A percentile compares a stretch with the other conserved stretches of the same genome.
Evolutionary conservation across 92 coral and sea anemone species (phyloP).

Genomic region (Zoanthus sansibaricus): DNA sequence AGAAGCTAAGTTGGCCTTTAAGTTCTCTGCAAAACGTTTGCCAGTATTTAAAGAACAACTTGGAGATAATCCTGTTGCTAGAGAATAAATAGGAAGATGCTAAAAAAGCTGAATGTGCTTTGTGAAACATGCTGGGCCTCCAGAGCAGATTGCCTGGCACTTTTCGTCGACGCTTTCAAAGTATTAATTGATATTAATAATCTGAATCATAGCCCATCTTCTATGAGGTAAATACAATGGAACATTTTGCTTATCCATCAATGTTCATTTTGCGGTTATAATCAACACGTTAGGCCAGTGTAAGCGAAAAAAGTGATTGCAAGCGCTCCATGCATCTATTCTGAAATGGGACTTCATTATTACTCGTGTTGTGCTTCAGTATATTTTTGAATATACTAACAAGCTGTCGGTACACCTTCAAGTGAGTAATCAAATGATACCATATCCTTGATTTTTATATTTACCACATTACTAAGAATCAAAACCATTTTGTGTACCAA

Average conservation of each 20-base stretch:
- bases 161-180: constrained; percentile 6
- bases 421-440: too few relatives aligned
- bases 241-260: constrained; percentile 26
- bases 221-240: constrained; percentile 34
- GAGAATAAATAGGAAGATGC: constrained; percentile 56
- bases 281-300: constrained; percentile 30
- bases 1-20: neutral
- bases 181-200: neutral
- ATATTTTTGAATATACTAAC: too few relatives aligned
- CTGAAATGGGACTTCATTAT: constrained; percentile 45
- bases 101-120: constrained; percentile 29
- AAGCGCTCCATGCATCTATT: constrained; percentile 37
- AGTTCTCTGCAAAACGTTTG: neutral
- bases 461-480: too few relatives aligned
- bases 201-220: constrained; percentile 30
- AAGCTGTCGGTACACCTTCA: too few relatives aligned
- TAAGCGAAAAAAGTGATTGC: constrained; percentile 32
- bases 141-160: neutral
- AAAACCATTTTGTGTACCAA: too few relatives aligned
- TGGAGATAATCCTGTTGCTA: neutral
- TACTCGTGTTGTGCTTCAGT: too few relatives aligned
- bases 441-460: too few relatives aligned
- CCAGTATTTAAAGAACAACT: constrained; percentile 39
- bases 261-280: constrained; percentile 33
- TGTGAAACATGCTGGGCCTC: neutral